Conservation (phyloP, 2,888 invertebrate genomes). For the Lasioglossum villosulum region DNA sequence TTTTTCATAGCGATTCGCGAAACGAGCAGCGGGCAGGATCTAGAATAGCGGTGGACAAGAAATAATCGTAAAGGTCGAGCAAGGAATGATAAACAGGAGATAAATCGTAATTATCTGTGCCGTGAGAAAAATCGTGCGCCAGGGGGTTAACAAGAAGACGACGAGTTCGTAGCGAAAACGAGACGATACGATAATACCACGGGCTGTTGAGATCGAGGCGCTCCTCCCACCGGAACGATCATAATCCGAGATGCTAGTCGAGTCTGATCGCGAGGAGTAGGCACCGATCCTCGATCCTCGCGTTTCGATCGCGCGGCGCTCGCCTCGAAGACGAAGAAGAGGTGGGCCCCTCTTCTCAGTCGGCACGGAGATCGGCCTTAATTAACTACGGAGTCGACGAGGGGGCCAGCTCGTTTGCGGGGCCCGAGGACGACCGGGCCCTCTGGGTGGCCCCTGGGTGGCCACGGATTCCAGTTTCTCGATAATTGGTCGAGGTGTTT, state of each 20-base stretch:
- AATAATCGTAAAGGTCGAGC: slow-evolving; percentile 1
- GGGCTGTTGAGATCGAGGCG: neutral
- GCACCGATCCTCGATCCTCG: neutral
- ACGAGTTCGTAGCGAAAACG: neutral
- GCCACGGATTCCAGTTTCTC: slow-evolving; percentile 84
- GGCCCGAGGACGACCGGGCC: slow-evolving; percentile 52
- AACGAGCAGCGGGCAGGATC: neutral
- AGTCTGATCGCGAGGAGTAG: neutral
- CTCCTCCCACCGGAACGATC: neutral
- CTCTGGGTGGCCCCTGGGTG: slow-evolving; percentile 76
- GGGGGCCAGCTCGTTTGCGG: slow-evolving; percentile 75
- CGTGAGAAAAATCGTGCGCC: neutral
- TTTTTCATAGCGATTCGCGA: neutral
- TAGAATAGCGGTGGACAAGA: neutral
- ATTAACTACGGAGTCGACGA: slow-evolving; percentile 74
- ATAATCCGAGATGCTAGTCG: neutral
- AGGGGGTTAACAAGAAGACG: neutral
- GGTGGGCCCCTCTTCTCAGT: slow-evolving; percentile 60
- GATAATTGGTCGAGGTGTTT: slow-evolving; percentile 85
- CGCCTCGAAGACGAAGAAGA: slow-evolving; percentile 66
- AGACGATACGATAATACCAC: neutral
- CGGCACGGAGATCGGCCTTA: slow-evolving; percentile 69
- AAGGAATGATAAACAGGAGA: neutral
- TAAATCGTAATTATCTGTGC: slow-evolving; percentile 1
- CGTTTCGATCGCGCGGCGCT: slow-evolving; percentile 20